Evolutionary conservation across 2,113 vertebrate species (phyloP).

Genomic region (Sisor rabdophorus): DNA sequence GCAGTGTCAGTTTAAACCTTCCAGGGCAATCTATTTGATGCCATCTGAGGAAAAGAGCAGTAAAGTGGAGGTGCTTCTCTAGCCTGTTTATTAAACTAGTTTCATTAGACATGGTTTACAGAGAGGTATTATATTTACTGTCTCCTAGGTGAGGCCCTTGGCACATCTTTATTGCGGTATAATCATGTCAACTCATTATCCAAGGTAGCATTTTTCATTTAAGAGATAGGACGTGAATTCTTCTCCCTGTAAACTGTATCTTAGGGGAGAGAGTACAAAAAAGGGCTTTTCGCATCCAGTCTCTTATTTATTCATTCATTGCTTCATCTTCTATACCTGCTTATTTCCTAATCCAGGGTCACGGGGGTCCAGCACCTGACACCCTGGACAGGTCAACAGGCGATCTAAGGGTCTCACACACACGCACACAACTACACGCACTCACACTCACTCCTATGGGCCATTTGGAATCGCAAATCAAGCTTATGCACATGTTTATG

Average conservation of each 20-base stretch:
- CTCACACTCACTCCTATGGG: no score
- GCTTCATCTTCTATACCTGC: no score
- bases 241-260: constrained; percentile 39
- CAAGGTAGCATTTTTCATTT: constrained; percentile 50
- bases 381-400: no score
- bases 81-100: constrained; percentile 51
- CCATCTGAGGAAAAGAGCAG: constrained; percentile 55
- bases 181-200: constrained; percentile 54
- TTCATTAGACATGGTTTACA: constrained; percentile 54
- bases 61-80: constrained; percentile 36
- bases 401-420: no score
- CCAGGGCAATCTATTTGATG: constrained; percentile 69
- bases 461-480: no score
- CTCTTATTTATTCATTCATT: no score
- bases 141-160: constrained; percentile 49
- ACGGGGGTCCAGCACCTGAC: no score
- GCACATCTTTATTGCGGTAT: constrained; percentile 54
- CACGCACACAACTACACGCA: no score
- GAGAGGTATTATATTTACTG: constrained; percentile 50
- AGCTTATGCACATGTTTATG: no score
- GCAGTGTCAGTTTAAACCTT: constrained; percentile 64
- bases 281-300: no score
- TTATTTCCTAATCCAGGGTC: no score
- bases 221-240: constrained; percentile 38
- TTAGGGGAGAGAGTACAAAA: constrained; percentile 9